Evolutionary conservation across 2,888 invertebrate species (phyloP).

Genomic region (Ophonus ardosiacus): DNA sequence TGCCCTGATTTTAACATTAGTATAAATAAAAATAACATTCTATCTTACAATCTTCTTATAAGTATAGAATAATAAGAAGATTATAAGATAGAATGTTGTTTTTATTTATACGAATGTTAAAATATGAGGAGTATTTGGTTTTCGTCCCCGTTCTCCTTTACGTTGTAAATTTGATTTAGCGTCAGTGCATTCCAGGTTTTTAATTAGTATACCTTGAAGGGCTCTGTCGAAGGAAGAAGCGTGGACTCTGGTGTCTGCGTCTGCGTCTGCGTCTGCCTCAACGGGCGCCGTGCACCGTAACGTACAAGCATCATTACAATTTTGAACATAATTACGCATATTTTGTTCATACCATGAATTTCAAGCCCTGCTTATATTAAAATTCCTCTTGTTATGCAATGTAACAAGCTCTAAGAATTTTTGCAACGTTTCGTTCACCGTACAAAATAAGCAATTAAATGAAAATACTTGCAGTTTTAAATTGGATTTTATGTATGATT

Average conservation of each 20-base stretch:
- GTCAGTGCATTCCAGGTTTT: not conserved
- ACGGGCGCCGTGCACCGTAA: not conserved
- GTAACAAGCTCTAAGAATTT: slow-evolving; percentile 53
- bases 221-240: not conserved
- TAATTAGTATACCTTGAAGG: not conserved
- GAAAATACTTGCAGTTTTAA: slow-evolving; percentile 39
- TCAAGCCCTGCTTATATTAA: slow-evolving; percentile 37
- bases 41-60: too few species aligned
- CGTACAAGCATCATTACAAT: slow-evolving; percentile 44
- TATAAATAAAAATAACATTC: too few species aligned
- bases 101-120: not conserved
- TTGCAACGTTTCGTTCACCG: slow-evolving; percentile 24
- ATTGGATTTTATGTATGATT: slow-evolving; percentile 38
- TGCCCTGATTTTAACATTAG: too few species aligned
- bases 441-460: slow-evolving; percentile 41
- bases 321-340: slow-evolving; percentile 48
- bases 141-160: too few species aligned
- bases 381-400: slow-evolving; percentile 41
- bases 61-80: too few species aligned
- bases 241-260: not conserved
- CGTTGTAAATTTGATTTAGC: not conserved
- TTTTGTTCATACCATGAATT: slow-evolving; percentile 53
- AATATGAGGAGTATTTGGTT: not conserved
- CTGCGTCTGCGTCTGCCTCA: not conserved
- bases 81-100: not conserved